phyloP scores from a whole-genome alignment of 2,888 invertebrate species.

The Sphaerophoria taeniata region DNA sequence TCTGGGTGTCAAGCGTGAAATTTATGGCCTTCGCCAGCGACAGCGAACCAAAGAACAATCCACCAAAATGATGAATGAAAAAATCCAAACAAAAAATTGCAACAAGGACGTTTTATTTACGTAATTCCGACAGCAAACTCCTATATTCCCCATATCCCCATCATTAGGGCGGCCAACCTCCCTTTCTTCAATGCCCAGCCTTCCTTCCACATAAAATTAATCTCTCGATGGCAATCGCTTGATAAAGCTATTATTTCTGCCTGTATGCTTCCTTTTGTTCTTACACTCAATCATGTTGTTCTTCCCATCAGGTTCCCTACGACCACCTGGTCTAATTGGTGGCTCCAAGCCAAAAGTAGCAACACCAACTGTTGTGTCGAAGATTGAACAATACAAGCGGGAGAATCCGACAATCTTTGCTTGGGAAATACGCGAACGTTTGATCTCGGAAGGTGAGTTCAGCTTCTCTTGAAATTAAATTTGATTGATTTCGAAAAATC shows the following conservation, averaged over 20 bases:
- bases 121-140: conserved; percentile 78
- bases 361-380: conserved; percentile 97
- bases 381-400: conserved; percentile 98
- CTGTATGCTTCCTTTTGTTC: conserved; percentile 58
- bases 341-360: conserved; percentile 99
- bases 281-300: conserved; percentile 8
- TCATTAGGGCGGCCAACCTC: conserved; percentile 76
- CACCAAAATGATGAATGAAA: conserved; percentile 54
- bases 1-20: conserved; percentile 73
- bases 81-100: conserved; percentile 10
- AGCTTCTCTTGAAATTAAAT: conserved; percentile 32
- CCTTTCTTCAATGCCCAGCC: conserved; percentile 1
- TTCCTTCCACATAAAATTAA: conserved; percentile 34
- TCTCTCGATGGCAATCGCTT: conserved; percentile 76
- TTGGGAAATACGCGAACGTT: conserved; percentile 98
- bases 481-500: conserved; percentile 43
- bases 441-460: conserved; percentile 96
- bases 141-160: conserved; percentile 55
- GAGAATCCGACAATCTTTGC: conserved; percentile 99
- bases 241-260: conserved; percentile 80
- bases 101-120: conserved; percentile 78
- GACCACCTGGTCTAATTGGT: conserved; percentile 95
- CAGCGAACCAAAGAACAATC: background rate
- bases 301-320: conserved; percentile 89
- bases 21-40: conserved; percentile 57